Base-by-base conservation (phyloP, 2,888 invertebrate genomes). In the Amblyjoppa fuscipennis region DNA sequence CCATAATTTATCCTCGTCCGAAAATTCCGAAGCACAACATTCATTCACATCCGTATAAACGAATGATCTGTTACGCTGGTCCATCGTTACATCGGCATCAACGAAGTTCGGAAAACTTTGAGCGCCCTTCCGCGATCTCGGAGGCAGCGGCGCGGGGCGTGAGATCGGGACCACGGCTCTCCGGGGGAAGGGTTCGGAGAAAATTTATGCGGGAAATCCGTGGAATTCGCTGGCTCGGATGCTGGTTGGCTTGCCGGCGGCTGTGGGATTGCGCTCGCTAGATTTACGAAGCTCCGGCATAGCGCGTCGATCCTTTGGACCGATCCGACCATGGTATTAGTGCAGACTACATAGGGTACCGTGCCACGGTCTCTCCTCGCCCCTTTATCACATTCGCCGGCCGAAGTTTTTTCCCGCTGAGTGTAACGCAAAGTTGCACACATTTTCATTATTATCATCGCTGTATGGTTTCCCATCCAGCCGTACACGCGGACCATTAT, bases 171-270 rank as follows among this genome's bases (percentile, higher is more conserved):
- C 53, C 41, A 45, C 73, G 41, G 41, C 34, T 64, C 76, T 69
- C 53, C n/a, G 70, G 56, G 76, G 76, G 38, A 81, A 82, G 76
- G 77, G 80, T 59, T 77, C 81, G 66, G 81, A 49, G 85, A 75
- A 85, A 89, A 90, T 89, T 90, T 88, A 89, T 89, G 87, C 88
- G 87, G 88, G 83, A 89, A 89, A 90, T 90, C 83, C 89, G 85
- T 82, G 89, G 89, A 90, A 90, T 90, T 90, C 85, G 82, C 73
- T 74, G 69, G 81, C 73, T 76, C 80, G 70, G 45, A 70, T 68
- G 69, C 71, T 76, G 71, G 71, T 74, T 73, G 76, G 38, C 75
- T 81, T 79, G 68, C 78, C 76, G 56, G 53, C 68, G 51, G 71
- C 49, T 71, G 73, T 69, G 53, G 81, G 87, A 86, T 88, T 86